These are phyloP conservation scores for Apteryx mantelli DNA, from an alignment of 2,113 vertebrate genomes.

Conservation along the genomic window DNA sequence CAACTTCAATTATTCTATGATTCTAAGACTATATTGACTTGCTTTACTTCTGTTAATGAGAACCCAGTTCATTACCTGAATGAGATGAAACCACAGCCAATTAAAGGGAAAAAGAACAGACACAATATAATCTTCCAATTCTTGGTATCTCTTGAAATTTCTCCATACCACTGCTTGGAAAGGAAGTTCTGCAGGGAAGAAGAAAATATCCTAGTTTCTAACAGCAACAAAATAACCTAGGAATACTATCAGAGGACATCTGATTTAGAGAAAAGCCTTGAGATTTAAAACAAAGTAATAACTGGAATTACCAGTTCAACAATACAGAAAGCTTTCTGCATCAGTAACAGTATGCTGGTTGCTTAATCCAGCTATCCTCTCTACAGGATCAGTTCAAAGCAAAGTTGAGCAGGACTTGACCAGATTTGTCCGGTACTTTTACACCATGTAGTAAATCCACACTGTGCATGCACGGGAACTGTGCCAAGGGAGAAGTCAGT, in stretches of 20 bases:
- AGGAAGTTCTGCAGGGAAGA: conserved; percentile 79
- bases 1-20: background rate
- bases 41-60: background rate
- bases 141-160: conserved; percentile 91
- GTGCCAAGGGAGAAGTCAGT: background rate
- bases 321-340: background rate
- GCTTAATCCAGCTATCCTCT: background rate
- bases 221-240: background rate
- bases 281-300: background rate
- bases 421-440: background rate
- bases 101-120: conserved; percentile 89
- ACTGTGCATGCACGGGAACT: fast-evolving
- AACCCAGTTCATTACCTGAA: conserved; percentile 83
- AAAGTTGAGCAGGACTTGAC: background rate
- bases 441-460: background rate
- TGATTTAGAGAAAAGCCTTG: background rate
- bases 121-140: conserved; percentile 93
- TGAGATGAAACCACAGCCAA: conserved; percentile 89
- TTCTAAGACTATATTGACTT: background rate
- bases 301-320: background rate
- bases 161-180: conserved; percentile 92
- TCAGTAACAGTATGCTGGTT: background rate
- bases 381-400: fast-evolving
- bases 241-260: background rate
- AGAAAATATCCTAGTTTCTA: background rate